Conservation (phyloP, 2,888 invertebrate genomes). For the Amorpha juglandis region DNA sequence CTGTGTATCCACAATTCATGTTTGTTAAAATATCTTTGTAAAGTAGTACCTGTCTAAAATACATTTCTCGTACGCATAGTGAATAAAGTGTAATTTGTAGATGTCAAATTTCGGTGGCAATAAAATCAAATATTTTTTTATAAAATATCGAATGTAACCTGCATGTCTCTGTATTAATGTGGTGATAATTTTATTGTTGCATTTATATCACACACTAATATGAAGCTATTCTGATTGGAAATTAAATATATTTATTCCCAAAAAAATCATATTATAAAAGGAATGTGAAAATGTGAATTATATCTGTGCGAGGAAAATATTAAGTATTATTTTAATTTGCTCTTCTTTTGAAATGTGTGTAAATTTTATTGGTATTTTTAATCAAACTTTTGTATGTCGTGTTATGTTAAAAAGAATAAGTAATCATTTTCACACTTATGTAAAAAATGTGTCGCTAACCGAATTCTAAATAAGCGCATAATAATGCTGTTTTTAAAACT, state of each 20-base stretch:
- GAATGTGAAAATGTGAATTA: neutral
- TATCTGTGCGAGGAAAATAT: neutral
- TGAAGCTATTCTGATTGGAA: neutral
- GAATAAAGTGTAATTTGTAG: conserved; percentile 45
- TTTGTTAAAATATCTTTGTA: conserved; percentile 41
- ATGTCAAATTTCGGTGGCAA: conserved; percentile 50
- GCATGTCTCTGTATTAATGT: neutral
- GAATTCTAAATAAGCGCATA: conserved; percentile 4
- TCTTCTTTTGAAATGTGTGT: neutral
- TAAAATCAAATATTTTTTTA: conserved; percentile 46
- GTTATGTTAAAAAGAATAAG: conserved; percentile 8
- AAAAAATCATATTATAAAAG: neutral
- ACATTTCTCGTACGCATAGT: conserved; percentile 38
- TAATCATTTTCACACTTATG: neutral
- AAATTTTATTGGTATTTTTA: neutral
- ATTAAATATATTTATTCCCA: neutral
- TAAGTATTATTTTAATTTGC: neutral
- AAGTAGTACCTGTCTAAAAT: conserved; percentile 46
- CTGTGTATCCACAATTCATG: conserved; percentile 30
- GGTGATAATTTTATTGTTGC: neutral
- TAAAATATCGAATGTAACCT: conserved; percentile 5
- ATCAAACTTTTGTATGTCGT: neutral
- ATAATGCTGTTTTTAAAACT: neutral
- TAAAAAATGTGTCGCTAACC: neutral
- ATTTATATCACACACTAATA: neutral